Conservation (phyloP, 2,888 invertebrate species). For the Eupeodes latifasciatus region DNA sequence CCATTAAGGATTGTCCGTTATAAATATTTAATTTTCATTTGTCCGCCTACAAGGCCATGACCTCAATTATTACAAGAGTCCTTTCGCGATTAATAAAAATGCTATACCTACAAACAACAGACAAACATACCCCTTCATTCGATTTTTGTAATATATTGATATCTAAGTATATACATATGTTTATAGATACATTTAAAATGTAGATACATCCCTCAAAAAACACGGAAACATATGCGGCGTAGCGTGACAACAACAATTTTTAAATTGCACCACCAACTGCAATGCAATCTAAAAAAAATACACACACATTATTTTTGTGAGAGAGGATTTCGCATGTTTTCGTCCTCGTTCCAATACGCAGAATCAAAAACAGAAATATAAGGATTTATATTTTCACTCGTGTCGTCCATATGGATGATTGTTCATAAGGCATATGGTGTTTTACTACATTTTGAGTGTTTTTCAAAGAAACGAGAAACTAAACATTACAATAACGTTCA, state of each 20-base stretch:
- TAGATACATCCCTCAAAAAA: too few species aligned
- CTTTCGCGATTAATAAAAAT: neutral
- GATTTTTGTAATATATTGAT: too few species aligned
- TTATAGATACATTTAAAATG: too few species aligned
- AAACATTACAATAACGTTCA: neutral
- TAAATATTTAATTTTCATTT: neutral
- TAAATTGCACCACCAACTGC: slow-evolving; percentile 19
- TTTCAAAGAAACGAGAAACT: too few species aligned
- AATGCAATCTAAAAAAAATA: neutral
- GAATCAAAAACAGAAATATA: neutral
- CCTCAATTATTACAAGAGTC: neutral
- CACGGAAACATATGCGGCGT: neutral
- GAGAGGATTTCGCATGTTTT: slow-evolving; percentile 14
- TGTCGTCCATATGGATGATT: too few species aligned
- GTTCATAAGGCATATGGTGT: neutral
- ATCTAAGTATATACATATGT: too few species aligned
- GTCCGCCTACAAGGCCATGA: neutral
- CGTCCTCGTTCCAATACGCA: neutral
- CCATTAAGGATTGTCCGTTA: too few species aligned
- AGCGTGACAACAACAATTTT: neutral
- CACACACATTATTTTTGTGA: neutral
- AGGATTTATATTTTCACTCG: neutral
- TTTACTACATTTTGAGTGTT: too few species aligned
- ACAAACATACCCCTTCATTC: too few species aligned
- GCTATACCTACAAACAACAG: neutral